Evolutionary conservation across 2,888 invertebrate genomes (phyloP), one percentile per base, ranked within the genome.

Genomic region (Deilephila porcellus): DNA sequence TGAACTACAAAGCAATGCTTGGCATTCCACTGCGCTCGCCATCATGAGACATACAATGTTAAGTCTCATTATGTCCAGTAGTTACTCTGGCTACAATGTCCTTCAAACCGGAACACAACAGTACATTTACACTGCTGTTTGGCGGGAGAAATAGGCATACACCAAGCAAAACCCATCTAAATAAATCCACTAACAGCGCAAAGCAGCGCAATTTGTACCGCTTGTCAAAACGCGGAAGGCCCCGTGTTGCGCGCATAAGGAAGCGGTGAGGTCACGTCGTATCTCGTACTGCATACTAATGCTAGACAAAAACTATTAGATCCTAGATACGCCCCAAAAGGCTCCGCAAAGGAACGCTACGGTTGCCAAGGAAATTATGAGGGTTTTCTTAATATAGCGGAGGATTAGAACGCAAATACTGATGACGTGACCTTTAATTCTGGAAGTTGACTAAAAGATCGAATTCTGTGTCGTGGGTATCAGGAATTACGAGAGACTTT

Each of bases 231-330:
- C 79, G 79, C 89, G 90, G 89, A 89, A 90, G 87, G 73, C 82
- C 80, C 80, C 77, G 73, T 0, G 79, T 86, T 87, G 88, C 85
- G 83, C 86, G 83, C 87, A 90, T 85, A 86, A 90, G 90, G 89
- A 90, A 90, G 53, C 53, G 60, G 25, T 45, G 62, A 74, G 74
- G 74, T 70, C 72, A 70, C 53, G 60, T 32, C 52, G 45, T 74
- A 67, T 71, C 52, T 74, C 45, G 71, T 62, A 56, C 59, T 67
- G 77, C 75, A 78, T 80, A 76, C 76, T 76, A 78, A 77, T 78
- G 64, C 62, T 45, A 60, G 45, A 60, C 60, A 63, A 74, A 76
- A 75, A 34, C 25, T 56, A 72, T 71, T 70, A 67, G 70, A 75
- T 71, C 67, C 70, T 67, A 59, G 45, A 70, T 73, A 56, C 53